Base-by-base conservation (phyloP, 2,113 vertebrate genomes). In the Blennius ocellaris region DNA sequence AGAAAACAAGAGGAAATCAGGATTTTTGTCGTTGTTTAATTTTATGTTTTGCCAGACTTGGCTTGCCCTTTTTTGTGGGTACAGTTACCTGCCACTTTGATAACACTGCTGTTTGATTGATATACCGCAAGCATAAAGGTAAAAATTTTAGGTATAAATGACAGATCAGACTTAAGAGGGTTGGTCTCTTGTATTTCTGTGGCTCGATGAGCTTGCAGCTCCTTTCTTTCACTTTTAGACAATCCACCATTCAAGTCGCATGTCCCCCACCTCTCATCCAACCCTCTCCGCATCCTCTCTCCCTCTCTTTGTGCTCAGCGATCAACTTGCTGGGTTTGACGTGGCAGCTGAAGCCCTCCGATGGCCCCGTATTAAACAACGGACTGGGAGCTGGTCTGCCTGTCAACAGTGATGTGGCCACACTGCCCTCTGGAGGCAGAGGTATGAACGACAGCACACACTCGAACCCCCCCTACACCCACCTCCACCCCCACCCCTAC, bases 321-420 rank as follows among this genome's bases (percentile, higher is more conserved):
- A 98, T 99, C 96, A 97, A 99, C 93, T 94, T 99, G 92, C 95
- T 99, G 88, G 97, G 97, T 86, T 94, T 99, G 78, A 97, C 97
- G 76, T 99, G 97, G 97, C 97, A 97, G 94, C 95, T 99, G 77
- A 97, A 95, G 93, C 96, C 97, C 1, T 96, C 96, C 84, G 96
- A 97, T 62, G 94, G 95, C 90, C 97, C 95, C 49, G 93, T 97
- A 92, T 94, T 98, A 90, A 96, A 95, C 96, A 98, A 99, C 91
- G 97, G 97, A 53, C 90, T 97, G 90, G 94, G 95, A 90, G 93
- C 96, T 14, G 96, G 94, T 57, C 77, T 93, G 91, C 94, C 96
- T 83, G 95, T 95, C 91, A 95, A 84, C 76, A 96, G 95, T 83
- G 96, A 97, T 81, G 96, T 93, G 90, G 95, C 95, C 91, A 94